A percentile compares a stretch with the other conserved stretches of the same genome.
Conservation (phyloP, 2,888 invertebrate species). For the Nephrotoma flavescens region DNA sequence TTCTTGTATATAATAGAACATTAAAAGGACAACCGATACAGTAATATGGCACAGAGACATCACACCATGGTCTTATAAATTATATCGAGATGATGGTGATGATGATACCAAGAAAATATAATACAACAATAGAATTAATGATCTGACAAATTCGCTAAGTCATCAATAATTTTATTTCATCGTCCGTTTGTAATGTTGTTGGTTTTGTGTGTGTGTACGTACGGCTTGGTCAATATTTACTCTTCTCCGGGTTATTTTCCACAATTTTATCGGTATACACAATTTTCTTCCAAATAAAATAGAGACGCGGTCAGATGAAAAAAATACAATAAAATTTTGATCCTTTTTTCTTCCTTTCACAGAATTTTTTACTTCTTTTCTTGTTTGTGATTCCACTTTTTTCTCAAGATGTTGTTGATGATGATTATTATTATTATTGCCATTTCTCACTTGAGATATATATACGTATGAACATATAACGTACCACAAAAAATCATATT, state of each 20-base stretch:
- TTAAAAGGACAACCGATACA: neutral
- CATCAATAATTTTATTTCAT: neutral
- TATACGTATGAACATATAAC: neutral
- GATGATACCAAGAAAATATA: neutral
- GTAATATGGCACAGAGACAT: neutral
- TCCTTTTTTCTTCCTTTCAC: neutral
- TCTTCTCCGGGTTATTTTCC: neutral
- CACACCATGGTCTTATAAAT: neutral
- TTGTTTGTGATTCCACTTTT: neutral
- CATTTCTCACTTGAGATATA: neutral
- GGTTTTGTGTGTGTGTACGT: neutral
- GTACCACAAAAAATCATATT: neutral
- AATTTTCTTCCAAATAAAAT: neutral
- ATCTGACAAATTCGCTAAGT: neutral
- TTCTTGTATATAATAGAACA: neutral
- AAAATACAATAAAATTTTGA: neutral
- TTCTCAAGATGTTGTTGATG: neutral
- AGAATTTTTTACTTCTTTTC: neutral
- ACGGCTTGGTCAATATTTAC: neutral
- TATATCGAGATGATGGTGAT: neutral
- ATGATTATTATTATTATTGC: neutral
- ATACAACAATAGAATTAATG: neutral
- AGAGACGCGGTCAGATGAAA: neutral
- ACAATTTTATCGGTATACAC: neutral
- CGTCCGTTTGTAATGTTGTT: neutral